Percentiles rank a stretch among this genome's conserved stretches.
Evolutionary conservation across 2,797 vertebrate species (phyloP).

Genomic region (Leptodactylus fallax): DNA sequence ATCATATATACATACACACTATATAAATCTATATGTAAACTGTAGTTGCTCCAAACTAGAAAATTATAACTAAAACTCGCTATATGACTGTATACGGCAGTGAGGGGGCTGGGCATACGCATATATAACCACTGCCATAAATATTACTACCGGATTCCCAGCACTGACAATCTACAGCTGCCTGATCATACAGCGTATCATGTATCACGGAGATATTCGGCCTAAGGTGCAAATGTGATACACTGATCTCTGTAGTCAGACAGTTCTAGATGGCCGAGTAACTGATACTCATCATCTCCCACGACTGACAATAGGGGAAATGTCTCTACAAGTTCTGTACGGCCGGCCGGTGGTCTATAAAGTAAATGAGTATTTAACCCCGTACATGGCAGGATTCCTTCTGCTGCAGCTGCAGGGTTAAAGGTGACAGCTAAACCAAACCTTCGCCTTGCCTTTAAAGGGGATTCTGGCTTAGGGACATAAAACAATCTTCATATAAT

Average conservation of each 20-base stretch:
- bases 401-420: neutral
- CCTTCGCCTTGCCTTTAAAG: neutral
- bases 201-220: constrained; percentile 19
- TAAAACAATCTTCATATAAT: too few species aligned
- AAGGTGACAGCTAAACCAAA: too few species aligned
- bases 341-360: neutral
- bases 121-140: neutral
- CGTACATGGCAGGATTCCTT: neutral
- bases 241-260: neutral
- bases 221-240: constrained; percentile 30
- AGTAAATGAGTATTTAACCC: neutral
- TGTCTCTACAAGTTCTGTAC: neutral
- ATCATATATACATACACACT: neutral
- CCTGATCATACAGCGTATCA: neutral
- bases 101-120: neutral
- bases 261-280: neutral
- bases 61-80: neutral
- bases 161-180: neutral
- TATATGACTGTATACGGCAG: neutral
- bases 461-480: too few species aligned
- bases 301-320: neutral
- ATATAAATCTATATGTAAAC: neutral
- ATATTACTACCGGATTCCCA: neutral
- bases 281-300: constrained; percentile 1
- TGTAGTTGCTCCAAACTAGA: neutral